Conservation (phyloP, 2,888 invertebrate genomes). For the Drosophila buzzatii region DNA sequence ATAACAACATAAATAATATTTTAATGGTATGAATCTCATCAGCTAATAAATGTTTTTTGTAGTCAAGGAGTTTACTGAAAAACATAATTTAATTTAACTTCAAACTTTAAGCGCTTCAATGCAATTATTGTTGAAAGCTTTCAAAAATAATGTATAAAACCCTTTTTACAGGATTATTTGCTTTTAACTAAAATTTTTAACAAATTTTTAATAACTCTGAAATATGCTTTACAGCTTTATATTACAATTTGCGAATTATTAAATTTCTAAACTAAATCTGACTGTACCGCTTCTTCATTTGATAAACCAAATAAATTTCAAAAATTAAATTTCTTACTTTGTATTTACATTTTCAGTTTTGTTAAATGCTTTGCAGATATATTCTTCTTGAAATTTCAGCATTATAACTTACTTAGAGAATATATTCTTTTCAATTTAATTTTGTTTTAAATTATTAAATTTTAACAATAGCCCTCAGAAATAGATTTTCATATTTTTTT, state of each 20-base stretch:
- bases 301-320: too few species aligned
- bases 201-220: neutral
- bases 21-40: neutral
- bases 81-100: neutral
- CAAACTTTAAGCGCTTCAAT: neutral
- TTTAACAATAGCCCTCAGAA: neutral
- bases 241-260: too few species aligned
- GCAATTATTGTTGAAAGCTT: neutral
- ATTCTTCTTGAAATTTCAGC: too few species aligned
- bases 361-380: too few species aligned
- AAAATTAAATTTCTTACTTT: too few species aligned
- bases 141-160: neutral
- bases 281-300: too few species aligned
- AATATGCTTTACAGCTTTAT: neutral
- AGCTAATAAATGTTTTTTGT: neutral
- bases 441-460: too few species aligned
- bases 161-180: neutral
- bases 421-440: too few species aligned
- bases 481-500: neutral
- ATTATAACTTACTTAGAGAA: too few species aligned
- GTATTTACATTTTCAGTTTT: too few species aligned
- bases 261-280: too few species aligned
- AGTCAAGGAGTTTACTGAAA: neutral
- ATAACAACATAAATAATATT: neutral
- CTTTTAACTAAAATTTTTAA: too few species aligned